Base-by-base conservation (phyloP, 2,797 vertebrate genomes). In the Danio kyathit region DNA sequence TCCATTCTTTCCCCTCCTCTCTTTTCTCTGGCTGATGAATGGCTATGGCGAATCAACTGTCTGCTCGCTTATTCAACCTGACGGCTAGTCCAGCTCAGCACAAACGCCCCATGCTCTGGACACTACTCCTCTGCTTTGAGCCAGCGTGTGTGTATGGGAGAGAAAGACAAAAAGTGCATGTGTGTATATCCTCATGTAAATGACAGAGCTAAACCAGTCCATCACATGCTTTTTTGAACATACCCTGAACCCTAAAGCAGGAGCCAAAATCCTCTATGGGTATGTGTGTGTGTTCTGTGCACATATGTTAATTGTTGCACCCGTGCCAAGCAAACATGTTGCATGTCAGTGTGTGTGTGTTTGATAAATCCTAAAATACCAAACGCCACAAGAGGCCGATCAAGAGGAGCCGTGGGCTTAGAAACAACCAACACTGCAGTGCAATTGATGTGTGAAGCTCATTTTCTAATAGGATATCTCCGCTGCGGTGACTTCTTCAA, bases 31-130 rank as follows among this genome's bases (percentile, higher is more conserved):
- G 92, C 92, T 91, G 89, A 93, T 95, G 94, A 95, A 94, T 95
- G 93, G 92, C 92, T 92, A 92, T 93, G 92, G 92, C 91, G 93
- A 93, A 92, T 95, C 94, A 95, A 94, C 94, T 94, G 93, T 94
- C 91, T 92, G 90, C 88, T 84, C 92, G 92, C 91, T 94, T 93
- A 94, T 95, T 94, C 92, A 92, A 92, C 89, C 93, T 94, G 94
- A 94, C 91, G 85, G 92, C 92, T 92, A 87, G 87, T 94, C 94
- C 91, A 94, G 93, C 94, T 95, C 94, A 95, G 94, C 94, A 94
- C 92, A 94, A 95, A 94, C 91, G 90, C 91, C 92, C 94, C 92
- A 92, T 91, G 92, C 93, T 90, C 91, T 89, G 92, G 87, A 87
- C 88, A 87, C 90, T 92, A 90, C 91, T 92, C 91, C 90, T 92